Evolutionary conservation across 2,797 vertebrate species (phyloP).

Genomic region (Gymnothorax javanicus): DNA sequence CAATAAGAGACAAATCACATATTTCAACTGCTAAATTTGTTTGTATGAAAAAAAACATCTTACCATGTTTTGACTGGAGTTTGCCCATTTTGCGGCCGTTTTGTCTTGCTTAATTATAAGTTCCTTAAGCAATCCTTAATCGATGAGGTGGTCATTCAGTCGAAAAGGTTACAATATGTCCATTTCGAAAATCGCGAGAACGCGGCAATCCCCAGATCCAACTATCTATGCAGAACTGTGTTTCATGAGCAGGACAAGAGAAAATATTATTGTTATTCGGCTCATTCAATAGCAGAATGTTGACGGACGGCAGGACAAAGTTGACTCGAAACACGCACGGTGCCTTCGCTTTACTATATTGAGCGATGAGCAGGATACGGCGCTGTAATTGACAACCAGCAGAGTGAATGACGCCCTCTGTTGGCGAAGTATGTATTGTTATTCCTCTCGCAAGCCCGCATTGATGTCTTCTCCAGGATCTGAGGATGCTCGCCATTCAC

Average conservation of each 20-base stretch:
- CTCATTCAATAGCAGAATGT: neutral
- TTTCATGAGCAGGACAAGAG: conserved; percentile 9
- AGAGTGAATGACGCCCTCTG: conserved; percentile 54
- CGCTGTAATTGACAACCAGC: conserved; percentile 5
- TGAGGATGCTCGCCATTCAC: neutral
- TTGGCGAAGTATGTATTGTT: conserved; percentile 36
- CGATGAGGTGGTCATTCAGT: conserved; percentile 51
- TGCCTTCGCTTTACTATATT: neutral
- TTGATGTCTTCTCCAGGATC: neutral
- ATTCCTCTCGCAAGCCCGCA: neutral
- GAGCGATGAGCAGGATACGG: conserved; percentile 11
- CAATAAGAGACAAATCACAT: neutral
- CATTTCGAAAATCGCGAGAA: conserved; percentile 41
- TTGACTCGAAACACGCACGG: conserved; percentile 17
- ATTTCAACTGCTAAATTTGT: neutral
- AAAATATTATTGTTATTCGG: conserved; percentile 5
- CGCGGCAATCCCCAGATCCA: conserved; percentile 59
- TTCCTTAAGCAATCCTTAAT: conserved; percentile 58
- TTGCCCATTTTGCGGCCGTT: conserved; percentile 72
- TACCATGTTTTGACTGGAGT: conserved; percentile 82
- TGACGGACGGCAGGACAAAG: conserved; percentile 4
- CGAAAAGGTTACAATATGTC: conserved; percentile 69
- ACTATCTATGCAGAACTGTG: conserved; percentile 37
- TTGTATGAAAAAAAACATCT: conserved; percentile 39
- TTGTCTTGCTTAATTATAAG: conserved; percentile 52